phyloP scores from a whole-genome alignment of 30 jellyfish, hydroid and myxozoan genomes.

The Pelagia noctiluca region DNA sequence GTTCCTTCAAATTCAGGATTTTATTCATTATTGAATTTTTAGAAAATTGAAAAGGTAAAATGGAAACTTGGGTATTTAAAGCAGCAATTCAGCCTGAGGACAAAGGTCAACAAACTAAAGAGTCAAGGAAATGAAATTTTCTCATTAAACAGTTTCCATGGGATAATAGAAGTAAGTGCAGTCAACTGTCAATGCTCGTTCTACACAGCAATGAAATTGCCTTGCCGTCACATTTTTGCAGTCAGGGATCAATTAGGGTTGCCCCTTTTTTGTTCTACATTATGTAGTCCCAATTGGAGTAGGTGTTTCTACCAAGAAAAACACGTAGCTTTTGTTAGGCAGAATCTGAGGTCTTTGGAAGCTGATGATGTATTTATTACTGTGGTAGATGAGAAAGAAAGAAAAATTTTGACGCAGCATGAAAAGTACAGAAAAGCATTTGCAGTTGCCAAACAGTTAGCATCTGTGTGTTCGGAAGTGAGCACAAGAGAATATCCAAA shows the following conservation, averaged over 20 bases:
- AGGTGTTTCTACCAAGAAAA: neutral
- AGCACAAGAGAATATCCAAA: neutral
- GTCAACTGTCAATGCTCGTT: neutral
- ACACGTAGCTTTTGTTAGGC: neutral
- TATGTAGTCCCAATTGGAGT: neutral
- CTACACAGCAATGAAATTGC: neutral
- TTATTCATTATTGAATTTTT: too few species aligned
- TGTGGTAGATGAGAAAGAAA: neutral
- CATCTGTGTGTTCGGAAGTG: neutral
- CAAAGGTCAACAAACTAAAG: too few species aligned
- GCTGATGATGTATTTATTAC: neutral
- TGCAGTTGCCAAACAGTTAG: neutral
- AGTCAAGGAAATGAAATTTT: too few species aligned
- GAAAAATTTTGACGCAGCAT: neutral
- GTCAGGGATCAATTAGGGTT: neutral
- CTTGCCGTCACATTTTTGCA: neutral
- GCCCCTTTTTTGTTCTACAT: neutral
- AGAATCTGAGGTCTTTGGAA: neutral
- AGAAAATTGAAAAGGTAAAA: too few species aligned
- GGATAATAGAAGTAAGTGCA: neutral
- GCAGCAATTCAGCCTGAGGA: too few species aligned
- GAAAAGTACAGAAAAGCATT: neutral
- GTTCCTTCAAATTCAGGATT: too few species aligned
- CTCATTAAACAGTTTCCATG: neutral
- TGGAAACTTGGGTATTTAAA: too few species aligned